Evolutionary conservation across 2,888 invertebrate genomes (phyloP), one percentile per base, ranked within the genome.

Genomic region (Drosophila subquinaria): DNA sequence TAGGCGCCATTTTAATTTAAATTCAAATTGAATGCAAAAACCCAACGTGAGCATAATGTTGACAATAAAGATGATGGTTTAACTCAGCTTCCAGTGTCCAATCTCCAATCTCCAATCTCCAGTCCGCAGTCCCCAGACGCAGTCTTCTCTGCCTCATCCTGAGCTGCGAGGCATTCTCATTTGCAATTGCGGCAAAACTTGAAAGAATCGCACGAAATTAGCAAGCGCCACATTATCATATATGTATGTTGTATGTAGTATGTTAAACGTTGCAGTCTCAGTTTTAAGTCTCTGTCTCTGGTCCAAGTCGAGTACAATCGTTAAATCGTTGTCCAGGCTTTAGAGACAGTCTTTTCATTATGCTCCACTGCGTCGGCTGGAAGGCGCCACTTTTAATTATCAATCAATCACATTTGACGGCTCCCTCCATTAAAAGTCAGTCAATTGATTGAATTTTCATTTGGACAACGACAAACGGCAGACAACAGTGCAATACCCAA

Each of bases 381-480:
- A 68, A 74, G 85, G 85, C 85, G 89, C 85, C 88, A 87, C 88
- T 75, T 84, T 89, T 84, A 87, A 89, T 89, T 87, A 85, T 87
- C 85, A 87, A 89, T 89, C 88, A 89, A 85, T 87, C 88, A 85
- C 82, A 84, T 77, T 84, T 82, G 89, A 85, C 85, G 77, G 79
- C 78, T 84, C 85, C 89, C 89, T 74, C 88, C 82, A 87, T 89
- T 82, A 76, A 85, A 88, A 81, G 79, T 83, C 87, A 83, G 79
- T 53, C 87, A 88, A 84, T 87, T 86, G 89, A 84, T 75, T 79
- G 85, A 75, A 82, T 77, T 85, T 71, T 78, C 67, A 67, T 79
- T 81, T 67, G 56, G 55, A 78, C 48, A 79, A 62, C 51, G 51
- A 45, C 77, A 67, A 57, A 56, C 48, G 36, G 36, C 67, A 52